Conservation (phyloP, 2,888 invertebrate genomes). For the Drosophila recens region DNA sequence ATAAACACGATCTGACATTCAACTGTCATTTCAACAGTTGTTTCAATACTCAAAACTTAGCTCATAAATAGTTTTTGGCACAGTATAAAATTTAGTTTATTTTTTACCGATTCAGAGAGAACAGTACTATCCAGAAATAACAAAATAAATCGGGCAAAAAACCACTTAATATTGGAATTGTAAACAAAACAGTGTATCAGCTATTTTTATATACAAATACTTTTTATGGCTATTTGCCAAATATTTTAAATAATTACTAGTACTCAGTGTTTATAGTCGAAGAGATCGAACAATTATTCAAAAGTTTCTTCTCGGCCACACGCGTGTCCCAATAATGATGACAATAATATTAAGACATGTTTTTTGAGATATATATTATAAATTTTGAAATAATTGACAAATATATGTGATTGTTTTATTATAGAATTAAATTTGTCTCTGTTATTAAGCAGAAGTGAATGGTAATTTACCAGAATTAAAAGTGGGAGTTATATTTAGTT, state of each 20-base stretch:
- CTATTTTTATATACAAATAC: constrained; percentile 23
- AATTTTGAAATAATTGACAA: constrained; percentile 1
- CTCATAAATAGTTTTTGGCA: background rate
- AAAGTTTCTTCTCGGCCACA: constrained; percentile 4
- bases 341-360: background rate
- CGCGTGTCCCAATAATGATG: constrained; percentile 23
- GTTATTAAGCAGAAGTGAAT: too few relatives aligned
- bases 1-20: background rate
- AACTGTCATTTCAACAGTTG: constrained; percentile 7
- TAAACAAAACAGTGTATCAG: constrained; percentile 32
- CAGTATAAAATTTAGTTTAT: constrained; percentile 9
- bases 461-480: too few relatives aligned
- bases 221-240: constrained; percentile 40
- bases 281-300: constrained; percentile 1
- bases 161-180: constrained; percentile 21
- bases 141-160: constrained; percentile 7
- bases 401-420: constrained; percentile 1
- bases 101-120: constrained; percentile 15
- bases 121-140: constrained; percentile 27
- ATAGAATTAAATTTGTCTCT: background rate
- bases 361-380: background rate
- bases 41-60: constrained; percentile 12
- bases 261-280: constrained; percentile 22
- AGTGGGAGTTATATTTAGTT: background rate
- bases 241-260: constrained; percentile 18